Conservation (phyloP, 1,140 invertebrate species). For the Mactra quadrangularis region DNA sequence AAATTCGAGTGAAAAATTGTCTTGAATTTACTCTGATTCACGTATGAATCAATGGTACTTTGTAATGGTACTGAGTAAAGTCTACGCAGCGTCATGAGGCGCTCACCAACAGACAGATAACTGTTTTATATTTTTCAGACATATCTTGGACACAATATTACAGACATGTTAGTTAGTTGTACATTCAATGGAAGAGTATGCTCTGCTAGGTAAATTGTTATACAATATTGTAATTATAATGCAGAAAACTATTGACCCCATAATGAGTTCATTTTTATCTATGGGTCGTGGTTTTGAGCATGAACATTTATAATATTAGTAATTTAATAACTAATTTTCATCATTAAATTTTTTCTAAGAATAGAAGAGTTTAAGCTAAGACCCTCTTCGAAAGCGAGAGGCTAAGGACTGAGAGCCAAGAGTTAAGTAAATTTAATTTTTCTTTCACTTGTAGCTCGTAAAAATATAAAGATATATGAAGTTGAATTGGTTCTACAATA, state of each 20-base stretch:
- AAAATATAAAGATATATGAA: no score
- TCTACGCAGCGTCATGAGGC: no score
- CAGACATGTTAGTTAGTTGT: constrained; percentile 52
- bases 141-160: constrained; percentile 31
- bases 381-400: not conserved
- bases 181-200: constrained; percentile 55
- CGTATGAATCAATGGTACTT: no score
- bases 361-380: not conserved
- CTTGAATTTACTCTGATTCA: no score
- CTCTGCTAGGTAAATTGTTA: constrained; percentile 17
- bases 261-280: not conserved
- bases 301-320: not conserved
- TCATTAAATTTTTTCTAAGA: not conserved
- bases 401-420: no score
- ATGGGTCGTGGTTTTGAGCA: not conserved
- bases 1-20: no score
- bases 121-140: constrained; percentile 24
- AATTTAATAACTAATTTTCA: not conserved
- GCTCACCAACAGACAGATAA: no score
- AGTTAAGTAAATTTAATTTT: no score
- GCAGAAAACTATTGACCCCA: no score
- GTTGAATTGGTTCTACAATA: no score
- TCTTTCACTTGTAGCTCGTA: no score
- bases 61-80: no score
- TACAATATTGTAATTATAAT: not conserved